Conservation (phyloP, 2,888 invertebrate species). For the Gandaritis pyraliata region DNA sequence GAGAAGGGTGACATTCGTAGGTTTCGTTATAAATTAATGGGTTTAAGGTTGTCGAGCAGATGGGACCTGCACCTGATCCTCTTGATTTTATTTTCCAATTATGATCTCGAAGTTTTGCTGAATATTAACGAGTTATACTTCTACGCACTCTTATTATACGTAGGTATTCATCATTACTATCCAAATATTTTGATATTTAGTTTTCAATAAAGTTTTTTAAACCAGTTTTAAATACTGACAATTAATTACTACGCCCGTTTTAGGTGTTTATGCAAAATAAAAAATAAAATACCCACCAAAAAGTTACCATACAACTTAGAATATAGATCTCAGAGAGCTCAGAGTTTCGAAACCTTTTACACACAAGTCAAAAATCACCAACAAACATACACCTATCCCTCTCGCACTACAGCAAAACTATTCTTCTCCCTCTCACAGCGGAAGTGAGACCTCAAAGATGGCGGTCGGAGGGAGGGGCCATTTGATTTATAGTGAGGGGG, state of each 20-base stretch:
- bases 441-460: slow-evolving; percentile 82
- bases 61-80: slow-evolving; percentile 75
- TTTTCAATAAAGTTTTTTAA: not conserved
- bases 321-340: no score
- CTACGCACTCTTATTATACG: slow-evolving; percentile 7
- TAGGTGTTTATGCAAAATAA: no score
- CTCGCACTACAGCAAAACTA: slow-evolving; percentile 51
- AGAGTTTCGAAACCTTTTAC: slow-evolving; percentile 7
- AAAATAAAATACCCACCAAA: no score
- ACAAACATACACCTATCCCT: slow-evolving; percentile 45
- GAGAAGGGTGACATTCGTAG: slow-evolving; percentile 55
- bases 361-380: slow-evolving; percentile 53
- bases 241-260: no score
- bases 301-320: no score
- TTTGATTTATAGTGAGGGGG: slow-evolving; percentile 74
- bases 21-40: slow-evolving; percentile 61
- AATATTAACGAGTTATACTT: slow-evolving; percentile 22
- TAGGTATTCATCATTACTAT: not conserved
- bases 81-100: slow-evolving; percentile 79
- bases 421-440: slow-evolving; percentile 61
- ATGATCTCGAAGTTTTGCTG: slow-evolving; percentile 35
- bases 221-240: no score
- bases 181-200: no score
- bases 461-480: slow-evolving; percentile 80
- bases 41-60: slow-evolving; percentile 60